Conservation (phyloP, 2,113 vertebrate species). For the Atractosteus spatula region DNA sequence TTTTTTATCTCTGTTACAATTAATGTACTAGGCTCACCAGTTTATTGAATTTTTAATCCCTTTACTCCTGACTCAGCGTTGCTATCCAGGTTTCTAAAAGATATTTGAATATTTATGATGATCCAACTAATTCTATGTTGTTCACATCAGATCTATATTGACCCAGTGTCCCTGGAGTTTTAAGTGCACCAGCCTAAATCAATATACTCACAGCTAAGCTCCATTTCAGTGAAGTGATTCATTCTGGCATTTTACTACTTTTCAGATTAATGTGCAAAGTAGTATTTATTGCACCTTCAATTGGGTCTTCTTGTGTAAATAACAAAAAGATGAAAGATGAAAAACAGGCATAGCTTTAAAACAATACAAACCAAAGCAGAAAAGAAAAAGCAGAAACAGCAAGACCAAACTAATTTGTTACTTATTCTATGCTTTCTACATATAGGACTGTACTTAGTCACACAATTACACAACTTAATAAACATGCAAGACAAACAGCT, state of each 20-base stretch:
- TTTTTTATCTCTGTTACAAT: too few species aligned
- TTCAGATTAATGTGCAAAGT: conserved; percentile 6
- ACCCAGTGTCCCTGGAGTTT: neutral
- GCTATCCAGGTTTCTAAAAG: neutral
- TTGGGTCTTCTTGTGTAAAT: neutral
- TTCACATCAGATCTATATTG: conserved; percentile 7
- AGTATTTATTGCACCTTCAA: neutral
- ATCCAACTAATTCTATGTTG: neutral
- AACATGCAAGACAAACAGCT: too few species aligned
- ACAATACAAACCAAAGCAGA: neutral
- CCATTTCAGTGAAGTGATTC: neutral
- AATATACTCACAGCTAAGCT: conserved; percentile 2
- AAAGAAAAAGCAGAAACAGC: too few species aligned
- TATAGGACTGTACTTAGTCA: too few species aligned
- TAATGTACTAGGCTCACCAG: neutral
- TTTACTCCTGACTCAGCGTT: neutral
- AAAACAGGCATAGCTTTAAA: neutral
- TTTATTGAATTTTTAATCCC: neutral
- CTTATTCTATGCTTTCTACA: too few species aligned
- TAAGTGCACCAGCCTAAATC: conserved; percentile 4
- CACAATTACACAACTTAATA: too few species aligned
- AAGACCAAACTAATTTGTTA: too few species aligned
- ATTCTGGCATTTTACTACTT: neutral
- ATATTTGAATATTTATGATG: conserved; percentile 13
- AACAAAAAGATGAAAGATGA: neutral